Evolutionary conservation across 1,140 invertebrate genomes (phyloP).

Genomic region (Drosophila repleta): DNA sequence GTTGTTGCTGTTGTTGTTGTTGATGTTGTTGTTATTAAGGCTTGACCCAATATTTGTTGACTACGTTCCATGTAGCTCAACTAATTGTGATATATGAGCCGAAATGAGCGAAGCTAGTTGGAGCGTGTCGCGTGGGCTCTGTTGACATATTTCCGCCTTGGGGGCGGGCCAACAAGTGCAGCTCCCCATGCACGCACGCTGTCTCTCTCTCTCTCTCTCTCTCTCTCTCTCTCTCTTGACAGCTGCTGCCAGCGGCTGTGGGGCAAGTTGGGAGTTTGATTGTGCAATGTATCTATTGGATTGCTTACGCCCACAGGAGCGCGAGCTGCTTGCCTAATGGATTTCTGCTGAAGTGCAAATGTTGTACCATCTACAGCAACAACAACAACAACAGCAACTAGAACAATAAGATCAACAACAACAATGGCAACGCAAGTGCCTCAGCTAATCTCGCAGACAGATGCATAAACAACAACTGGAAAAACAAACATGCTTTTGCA

Average conservation of each 20-base stretch:
- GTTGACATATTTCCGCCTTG: conserved; percentile 24
- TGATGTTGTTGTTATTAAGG: conserved; percentile 7
- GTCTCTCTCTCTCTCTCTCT: conserved; percentile 5
- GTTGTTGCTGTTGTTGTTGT: background rate
- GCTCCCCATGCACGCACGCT: conserved; percentile 29
- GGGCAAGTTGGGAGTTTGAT: conserved; percentile 11
- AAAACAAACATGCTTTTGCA: conserved; percentile 46
- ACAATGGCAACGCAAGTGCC: conserved; percentile 7
- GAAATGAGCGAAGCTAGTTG: conserved; percentile 11
- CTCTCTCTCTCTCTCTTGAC: background rate
- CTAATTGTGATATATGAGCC: conserved; percentile 62
- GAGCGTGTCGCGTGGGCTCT: conserved; percentile 6
- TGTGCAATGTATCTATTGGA: conserved; percentile 55
- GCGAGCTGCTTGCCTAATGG: conserved; percentile 38
- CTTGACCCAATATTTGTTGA: conserved; percentile 14
- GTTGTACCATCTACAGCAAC: conserved; percentile 12
- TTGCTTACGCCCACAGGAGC: conserved; percentile 12
- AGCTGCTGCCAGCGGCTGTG: conserved; percentile 10
- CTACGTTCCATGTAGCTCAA: conserved; percentile 12
- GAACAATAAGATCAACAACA: conserved; percentile 4
- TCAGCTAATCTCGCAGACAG: conserved; percentile 62
- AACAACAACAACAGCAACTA: conserved; percentile 3
- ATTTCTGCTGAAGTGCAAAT: conserved; percentile 24
- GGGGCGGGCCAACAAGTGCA: conserved; percentile 53
- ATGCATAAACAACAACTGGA: conserved; percentile 60